Base-by-base conservation (phyloP, 2,113 vertebrate species). In the Lipophrys pholis region DNA sequence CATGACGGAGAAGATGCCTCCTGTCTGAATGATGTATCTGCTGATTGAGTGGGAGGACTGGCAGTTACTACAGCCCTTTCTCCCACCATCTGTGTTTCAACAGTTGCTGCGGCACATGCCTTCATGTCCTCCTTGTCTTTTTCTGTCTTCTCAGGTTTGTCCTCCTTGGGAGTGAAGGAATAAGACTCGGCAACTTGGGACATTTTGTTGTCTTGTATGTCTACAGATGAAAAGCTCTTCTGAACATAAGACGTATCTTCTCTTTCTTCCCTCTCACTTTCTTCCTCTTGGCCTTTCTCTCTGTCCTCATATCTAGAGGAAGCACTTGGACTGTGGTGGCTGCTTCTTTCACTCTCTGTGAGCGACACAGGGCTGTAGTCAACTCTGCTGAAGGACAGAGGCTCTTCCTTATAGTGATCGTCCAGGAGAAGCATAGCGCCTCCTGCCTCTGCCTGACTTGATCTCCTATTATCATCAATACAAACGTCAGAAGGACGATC, bases 181-280 rank as follows among this genome's bases (percentile, higher is more conserved):
- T 80, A 88, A 11, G 77, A 84, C 57, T 86, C 91, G 36, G 77
- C 76, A 53, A 67, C 81, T 73, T 85, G 80, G 0, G 82, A 84
- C 65, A 85, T 82, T 88, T 88, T 93, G 81, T 95, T 95, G 78
- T 97, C 96, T 43, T 94, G 95, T 15, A 95, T 92, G 60, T 96
- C 94, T 58, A 93, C 76, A 2, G 94, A 94, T 46, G 92, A 91
- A 79, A 95, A 95, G 76, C 92, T 95, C 55, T 93, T 96, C 63
- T 95, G 93, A 0, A 93, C 91, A 56, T 93, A 95, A 30, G 95
- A 92, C 4, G 94, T 95, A 73, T 95, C 93, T 73, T 93, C 92
- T 85, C 95, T 93, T 69, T 95, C 94, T 84, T 96, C 95, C 14
- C 92, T 88, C 58, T 95, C 94, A 0, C 83, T 69, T 78, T 93